Evolutionary conservation across 2,113 vertebrate genomes (phyloP).

Genomic region (Erinaceus europaeus): DNA sequence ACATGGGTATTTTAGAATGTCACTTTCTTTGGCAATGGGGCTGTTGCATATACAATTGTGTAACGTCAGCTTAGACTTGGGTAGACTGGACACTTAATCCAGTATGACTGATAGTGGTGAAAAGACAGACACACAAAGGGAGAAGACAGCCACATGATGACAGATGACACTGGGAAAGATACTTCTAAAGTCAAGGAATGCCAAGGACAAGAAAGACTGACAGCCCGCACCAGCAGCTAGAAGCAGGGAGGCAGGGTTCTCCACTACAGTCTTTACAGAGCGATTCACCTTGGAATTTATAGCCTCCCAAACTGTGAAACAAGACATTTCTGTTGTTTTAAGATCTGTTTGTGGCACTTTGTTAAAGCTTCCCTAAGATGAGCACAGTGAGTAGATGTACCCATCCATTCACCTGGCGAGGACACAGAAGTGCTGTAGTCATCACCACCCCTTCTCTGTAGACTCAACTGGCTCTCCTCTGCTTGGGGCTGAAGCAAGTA

Average conservation of each 20-base stretch:
- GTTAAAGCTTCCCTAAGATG: neutral
- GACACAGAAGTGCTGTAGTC: neutral
- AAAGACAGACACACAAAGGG: neutral
- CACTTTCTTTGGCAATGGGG: neutral
- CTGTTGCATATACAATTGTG: neutral
- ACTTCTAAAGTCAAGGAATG: neutral
- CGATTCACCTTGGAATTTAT: neutral
- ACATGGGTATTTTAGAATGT: neutral
- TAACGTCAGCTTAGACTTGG: neutral
- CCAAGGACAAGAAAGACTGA: neutral
- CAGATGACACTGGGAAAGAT: neutral
- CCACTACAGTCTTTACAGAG: neutral
- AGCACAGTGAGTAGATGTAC: neutral
- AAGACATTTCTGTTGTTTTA: neutral
- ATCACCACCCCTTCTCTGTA: neutral
- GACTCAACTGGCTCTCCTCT: neutral
- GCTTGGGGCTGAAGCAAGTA: neutral
- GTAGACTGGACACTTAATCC: neutral
- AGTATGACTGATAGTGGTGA: neutral
- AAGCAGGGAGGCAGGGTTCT: neutral
- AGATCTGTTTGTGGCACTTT: neutral
- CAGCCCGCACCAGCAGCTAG: neutral
- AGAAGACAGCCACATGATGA: neutral
- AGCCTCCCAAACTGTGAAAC: neutral
- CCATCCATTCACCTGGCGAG: neutral